These are phyloP conservation scores for Agrenia bidenticulata DNA, from an alignment of 2,888 invertebrate genomes.

Conservation along the genomic window DNA sequence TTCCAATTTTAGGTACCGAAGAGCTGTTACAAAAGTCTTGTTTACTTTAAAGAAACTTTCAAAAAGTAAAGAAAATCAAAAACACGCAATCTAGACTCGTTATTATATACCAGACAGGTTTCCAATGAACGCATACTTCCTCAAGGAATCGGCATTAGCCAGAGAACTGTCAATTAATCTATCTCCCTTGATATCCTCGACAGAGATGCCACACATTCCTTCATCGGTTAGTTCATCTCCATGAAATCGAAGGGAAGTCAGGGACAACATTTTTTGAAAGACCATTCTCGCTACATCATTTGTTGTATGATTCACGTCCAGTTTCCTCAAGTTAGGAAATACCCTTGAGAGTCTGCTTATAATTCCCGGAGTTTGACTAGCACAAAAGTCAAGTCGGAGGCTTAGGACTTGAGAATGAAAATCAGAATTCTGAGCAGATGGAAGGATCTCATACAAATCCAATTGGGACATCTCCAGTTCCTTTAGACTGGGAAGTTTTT, in stretches of 20 bases:
- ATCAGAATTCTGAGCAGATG: not conserved
- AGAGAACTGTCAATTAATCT: not conserved
- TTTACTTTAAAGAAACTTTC: not conserved
- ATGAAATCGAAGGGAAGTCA: conserved; percentile 2
- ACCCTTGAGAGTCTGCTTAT: conserved; percentile 9
- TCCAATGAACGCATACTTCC: conserved; percentile 10
- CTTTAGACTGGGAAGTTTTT: conserved; percentile 9
- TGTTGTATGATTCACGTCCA: conserved; percentile 13
- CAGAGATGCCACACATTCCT: conserved; percentile 14
- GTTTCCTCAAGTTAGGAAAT: conserved; percentile 8
- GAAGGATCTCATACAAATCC: conserved; percentile 12
- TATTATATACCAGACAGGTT: conserved; percentile 15
- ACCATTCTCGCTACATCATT: conserved; percentile 14
- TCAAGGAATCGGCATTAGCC: not conserved
- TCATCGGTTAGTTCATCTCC: conserved; percentile 22
- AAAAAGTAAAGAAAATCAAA: too few species aligned
- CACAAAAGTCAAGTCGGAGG: conserved; percentile 11
- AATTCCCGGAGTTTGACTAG: conserved; percentile 3
- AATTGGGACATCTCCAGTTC: conserved; percentile 15
- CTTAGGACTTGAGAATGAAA: not conserved
- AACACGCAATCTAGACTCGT: too few species aligned
- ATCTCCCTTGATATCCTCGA: not conserved
- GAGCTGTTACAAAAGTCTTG: not conserved
- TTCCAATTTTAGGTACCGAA: conserved; percentile 11
- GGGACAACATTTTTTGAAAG: conserved; percentile 10